Conservation (phyloP, 2,888 invertebrate species). For the Latrodectus hesperus region DNA sequence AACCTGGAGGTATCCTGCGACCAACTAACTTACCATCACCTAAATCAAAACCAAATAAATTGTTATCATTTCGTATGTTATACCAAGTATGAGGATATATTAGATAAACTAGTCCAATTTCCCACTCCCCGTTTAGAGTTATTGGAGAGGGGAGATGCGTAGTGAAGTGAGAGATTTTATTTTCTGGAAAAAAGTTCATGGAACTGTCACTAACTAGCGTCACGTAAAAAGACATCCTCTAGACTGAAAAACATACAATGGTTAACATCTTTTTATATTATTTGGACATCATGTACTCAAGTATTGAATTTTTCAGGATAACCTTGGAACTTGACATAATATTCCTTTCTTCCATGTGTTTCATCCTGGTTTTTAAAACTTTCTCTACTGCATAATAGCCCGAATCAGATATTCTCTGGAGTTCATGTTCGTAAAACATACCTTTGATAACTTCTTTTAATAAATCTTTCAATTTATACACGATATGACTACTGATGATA, state of each 20-base stretch:
- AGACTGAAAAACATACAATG: not conserved
- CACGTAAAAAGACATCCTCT: slow-evolving; percentile 65
- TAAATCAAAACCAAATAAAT: not conserved
- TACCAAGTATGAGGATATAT: slow-evolving; percentile 65
- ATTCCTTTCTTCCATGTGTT: slow-evolving; percentile 12
- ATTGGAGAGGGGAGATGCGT: slow-evolving; percentile 71
- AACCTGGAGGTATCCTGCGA: slow-evolving; percentile 30
- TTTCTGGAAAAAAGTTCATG: slow-evolving; percentile 71
- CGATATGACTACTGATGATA: not conserved
- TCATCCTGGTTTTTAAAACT: slow-evolving; percentile 34
- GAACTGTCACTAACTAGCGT: slow-evolving; percentile 71
- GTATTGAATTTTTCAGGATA: slow-evolving; percentile 49
- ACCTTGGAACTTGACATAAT: slow-evolving; percentile 40
- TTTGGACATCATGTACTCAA: slow-evolving; percentile 24
- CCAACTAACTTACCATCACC: slow-evolving; percentile 13
- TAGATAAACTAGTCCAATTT: slow-evolving; percentile 71
- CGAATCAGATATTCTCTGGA: slow-evolving; percentile 32
- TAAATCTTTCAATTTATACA: slow-evolving; percentile 39
- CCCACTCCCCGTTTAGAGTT: slow-evolving; percentile 71
- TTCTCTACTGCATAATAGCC: slow-evolving; percentile 39
- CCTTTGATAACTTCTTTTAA: slow-evolving; percentile 24
- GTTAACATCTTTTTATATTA: slow-evolving; percentile 9
- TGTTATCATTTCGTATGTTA: slow-evolving; percentile 3
- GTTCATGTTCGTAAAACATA: slow-evolving; percentile 41
- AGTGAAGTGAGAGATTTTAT: slow-evolving; percentile 71